Conservation (phyloP, 2,113 vertebrate genomes). For the Ibidorhyncha struthersii region DNA sequence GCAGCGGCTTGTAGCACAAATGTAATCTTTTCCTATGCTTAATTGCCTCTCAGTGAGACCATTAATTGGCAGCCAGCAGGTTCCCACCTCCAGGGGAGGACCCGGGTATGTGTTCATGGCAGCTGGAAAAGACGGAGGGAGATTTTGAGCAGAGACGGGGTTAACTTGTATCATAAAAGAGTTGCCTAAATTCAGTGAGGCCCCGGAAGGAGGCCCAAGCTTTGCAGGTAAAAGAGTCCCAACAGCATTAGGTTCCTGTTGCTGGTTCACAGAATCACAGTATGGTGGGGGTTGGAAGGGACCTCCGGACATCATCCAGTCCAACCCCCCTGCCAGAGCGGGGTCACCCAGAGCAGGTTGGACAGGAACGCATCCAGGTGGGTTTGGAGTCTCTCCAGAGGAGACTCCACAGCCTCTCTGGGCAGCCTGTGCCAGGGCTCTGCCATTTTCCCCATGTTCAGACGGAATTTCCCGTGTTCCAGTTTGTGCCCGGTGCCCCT, state of each 20-base stretch:
- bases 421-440: neutral
- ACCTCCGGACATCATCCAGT: neutral
- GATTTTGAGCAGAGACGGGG: neutral
- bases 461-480: neutral
- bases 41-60: neutral
- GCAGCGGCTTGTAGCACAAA: neutral
- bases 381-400: neutral
- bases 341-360: neutral
- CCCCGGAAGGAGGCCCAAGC: neutral
- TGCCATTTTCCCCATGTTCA: neutral
- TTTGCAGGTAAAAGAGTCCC: neutral
- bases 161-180: neutral
- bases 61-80: neutral
- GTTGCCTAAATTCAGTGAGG: neutral
- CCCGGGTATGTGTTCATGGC: neutral
- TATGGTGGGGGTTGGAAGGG: neutral
- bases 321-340: neutral
- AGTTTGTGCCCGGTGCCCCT: neutral
- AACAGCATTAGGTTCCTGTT: neutral
- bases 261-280: neutral
- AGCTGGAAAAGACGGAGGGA: neutral
- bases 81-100: neutral
- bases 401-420: neutral
- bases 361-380: neutral
- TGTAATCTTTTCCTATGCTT: neutral